Evolutionary conservation across 1,140 invertebrate genomes (phyloP), one percentile per base, ranked within the genome.

Genomic region (Drosophila fuyamai): DNA sequence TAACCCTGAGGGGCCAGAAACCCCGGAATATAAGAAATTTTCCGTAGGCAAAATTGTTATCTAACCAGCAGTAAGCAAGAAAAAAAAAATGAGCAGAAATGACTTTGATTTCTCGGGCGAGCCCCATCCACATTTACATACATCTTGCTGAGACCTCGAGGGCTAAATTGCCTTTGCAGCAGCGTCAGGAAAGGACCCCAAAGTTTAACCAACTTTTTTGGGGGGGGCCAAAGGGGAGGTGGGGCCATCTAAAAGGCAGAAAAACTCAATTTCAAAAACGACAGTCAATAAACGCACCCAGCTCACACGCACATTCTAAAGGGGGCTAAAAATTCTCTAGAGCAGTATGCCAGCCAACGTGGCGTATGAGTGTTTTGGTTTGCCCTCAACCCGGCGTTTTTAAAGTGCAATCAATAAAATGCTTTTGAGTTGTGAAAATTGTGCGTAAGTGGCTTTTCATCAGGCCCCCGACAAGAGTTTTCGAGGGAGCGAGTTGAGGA

Each of bases 401-500:
- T 84, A 80, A 84, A 84, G 81, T 84, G 81, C 81, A 84, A 84
- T 84, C 81, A 84, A 84, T 84, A 84, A 84, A 84, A 79, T 79
- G 79, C 81, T 77, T 84, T 83, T 74, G 81, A 84, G 77, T 84
- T 84, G 80, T 71, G 80, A 84, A 84, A 84, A 84, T 83, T 84
- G 80, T 84, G 81, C 81, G 81, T 84, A 84, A 84, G 81, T 84
- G 81, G 76, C 81, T 77, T 79, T 79, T 79, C 77, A 84, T 84
- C 81, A 83, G 62, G 73, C 51, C 59, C 67, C 53, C 61, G 56
- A 56, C 38, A 66, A 57, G 51, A 18, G 50, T 36, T 53, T 14
- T 10, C 44, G 29, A 32, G 27, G 27, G 27, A 41, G 27, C 13
- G 40, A 29, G 71, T 36, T 18, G 36, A 18, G 57, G 60, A 32